Base-by-base conservation (phyloP, 1,140 invertebrate genomes). In the Ostrea edulis region DNA sequence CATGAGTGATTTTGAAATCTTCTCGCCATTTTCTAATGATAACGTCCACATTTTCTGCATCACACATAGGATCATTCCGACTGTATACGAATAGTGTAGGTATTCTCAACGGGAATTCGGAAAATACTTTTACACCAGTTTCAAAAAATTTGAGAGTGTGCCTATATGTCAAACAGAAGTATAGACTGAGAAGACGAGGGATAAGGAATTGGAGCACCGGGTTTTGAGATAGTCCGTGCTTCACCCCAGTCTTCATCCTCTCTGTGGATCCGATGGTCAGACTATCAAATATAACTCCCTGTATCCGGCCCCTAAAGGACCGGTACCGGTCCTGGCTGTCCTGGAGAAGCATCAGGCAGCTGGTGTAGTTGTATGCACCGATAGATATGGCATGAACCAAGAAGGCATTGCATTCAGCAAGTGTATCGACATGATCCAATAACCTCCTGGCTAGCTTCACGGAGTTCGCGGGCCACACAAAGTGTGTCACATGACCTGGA, bases 301-400 rank as follows among this genome's bases (percentile, higher is more conserved):
- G 84, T 11, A 90, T 4, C 14, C 87, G 87, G 35, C n/a, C 12
- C 9, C 0, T 54, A 54, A 90, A 85, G 22, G 62, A 82, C 29
- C 35, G 65, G 35, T 83, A 87, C 54, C 83, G 25, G 14, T 12
- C 2, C n/a, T 44, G 89, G 25, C 55, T n/a, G 17, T 68, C 83
- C 0, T 77, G 4, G 0, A 86, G 54, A 44, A 83, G n/a, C 77
- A 90, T 90, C 8, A 89, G 44, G 82, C 89, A 91, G 8, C 86
- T 87, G 14, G 90, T 91, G n/a, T 89, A 90, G n/a, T 90, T 89
- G 77, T 89, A 91, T 7, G 88, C 86, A 17, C 90, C 90, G 17
- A 91, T 90, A 2, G 90, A 91, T 14, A 89, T 88, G 25, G 82
- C 89, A 51, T 91, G 90, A 22, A 89, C 54, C 0, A 91, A 25